phyloP scores from a whole-genome alignment of 2,888 invertebrate genomes.

The Ophioninae sp. region DNA sequence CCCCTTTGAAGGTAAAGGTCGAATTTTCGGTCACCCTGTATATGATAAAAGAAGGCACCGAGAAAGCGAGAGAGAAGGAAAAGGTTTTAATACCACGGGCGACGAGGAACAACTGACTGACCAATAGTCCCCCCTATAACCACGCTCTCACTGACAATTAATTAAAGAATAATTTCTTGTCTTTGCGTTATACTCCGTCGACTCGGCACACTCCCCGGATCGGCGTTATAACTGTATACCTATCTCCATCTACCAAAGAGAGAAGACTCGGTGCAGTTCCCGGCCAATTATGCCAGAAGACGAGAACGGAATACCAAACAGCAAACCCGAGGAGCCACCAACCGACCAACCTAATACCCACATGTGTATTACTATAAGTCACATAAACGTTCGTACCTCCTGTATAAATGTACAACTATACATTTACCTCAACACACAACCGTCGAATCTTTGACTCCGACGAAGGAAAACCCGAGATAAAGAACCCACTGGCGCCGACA shows the following conservation, averaged over 20 bases:
- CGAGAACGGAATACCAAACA: conserved; percentile 80
- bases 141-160: conserved; percentile 78
- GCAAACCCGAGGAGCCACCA: conserved; percentile 64
- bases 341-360: conserved; percentile 47
- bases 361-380: conserved; percentile 28
- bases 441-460: conserved; percentile 38
- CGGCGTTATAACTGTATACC: not conserved
- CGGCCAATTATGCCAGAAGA: conserved; percentile 80
- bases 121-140: conserved; percentile 56
- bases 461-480: conserved; percentile 48
- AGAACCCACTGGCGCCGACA: conserved; percentile 37
- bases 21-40: no score
- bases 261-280: conserved; percentile 73
- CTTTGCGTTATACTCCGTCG: conserved; percentile 74
- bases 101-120: conserved; percentile 48
- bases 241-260: conserved; percentile 42
- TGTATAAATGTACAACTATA: not conserved
- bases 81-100: conserved; percentile 49
- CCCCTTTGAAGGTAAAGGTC: no score
- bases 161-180: conserved; percentile 82
- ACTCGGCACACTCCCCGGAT: conserved; percentile 17
- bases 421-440: not conserved
- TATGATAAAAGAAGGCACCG: not conserved
- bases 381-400: conserved; percentile 36
- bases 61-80: conserved; percentile 28